phyloP scores from a whole-genome alignment of 2,888 invertebrate species.

The Diaphora mendica region DNA sequence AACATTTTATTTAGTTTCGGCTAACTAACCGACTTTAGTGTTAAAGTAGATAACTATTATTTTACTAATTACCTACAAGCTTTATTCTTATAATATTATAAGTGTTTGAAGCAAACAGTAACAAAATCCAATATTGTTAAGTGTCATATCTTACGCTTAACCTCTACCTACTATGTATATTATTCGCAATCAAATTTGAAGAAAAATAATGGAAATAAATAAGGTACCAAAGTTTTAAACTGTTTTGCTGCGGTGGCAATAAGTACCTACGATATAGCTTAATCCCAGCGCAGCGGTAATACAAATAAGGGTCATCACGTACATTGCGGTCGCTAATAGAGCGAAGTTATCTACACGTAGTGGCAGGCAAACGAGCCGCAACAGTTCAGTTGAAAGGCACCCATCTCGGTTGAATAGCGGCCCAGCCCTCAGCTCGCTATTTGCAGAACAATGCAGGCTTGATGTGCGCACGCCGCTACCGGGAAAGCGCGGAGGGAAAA shows the following conservation, averaged over 20 bases:
- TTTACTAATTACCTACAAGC: not conserved
- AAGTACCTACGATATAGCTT: not conserved
- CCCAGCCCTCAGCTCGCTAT: constrained; percentile 80
- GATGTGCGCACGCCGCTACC: constrained; percentile 83
- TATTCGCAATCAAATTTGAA: not conserved
- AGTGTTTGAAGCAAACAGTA: not conserved
- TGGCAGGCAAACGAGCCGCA: constrained; percentile 63
- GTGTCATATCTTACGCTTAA: not conserved
- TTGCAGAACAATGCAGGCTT: constrained; percentile 85
- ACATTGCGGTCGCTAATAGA: constrained; percentile 54
- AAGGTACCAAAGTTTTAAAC: not conserved
- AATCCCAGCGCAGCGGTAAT: constrained; percentile 49
- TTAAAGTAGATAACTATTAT: not conserved
- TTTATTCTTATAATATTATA: not conserved
- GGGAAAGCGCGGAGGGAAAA: constrained; percentile 83
- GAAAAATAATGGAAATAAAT: not conserved
- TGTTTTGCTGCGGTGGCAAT: not conserved
- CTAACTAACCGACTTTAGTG: not conserved
- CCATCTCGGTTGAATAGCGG: constrained; percentile 70
- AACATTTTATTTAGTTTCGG: too few species aligned
- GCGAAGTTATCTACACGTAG: constrained; percentile 61
- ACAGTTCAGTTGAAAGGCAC: constrained; percentile 51
- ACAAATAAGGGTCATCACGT: constrained; percentile 59
- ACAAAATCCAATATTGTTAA: not conserved
- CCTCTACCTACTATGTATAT: not conserved